These are phyloP conservation scores for Centropus bengalensis DNA, from an alignment of 2,113 vertebrate species.

Conservation along the genomic window DNA sequence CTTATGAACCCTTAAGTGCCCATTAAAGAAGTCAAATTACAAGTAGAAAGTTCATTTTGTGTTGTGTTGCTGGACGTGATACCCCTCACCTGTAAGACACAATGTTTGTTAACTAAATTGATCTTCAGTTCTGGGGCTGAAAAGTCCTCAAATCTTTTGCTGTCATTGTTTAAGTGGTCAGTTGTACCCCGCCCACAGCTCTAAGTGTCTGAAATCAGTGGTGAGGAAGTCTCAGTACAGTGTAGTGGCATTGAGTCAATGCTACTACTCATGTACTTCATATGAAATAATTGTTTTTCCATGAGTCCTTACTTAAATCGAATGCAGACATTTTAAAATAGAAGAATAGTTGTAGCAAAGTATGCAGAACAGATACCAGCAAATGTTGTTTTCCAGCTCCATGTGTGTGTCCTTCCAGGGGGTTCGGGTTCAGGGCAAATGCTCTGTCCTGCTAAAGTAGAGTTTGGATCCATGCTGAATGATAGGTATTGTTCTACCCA, in stretches of 20 bases:
- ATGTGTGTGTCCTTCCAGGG: background rate
- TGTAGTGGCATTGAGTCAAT: background rate
- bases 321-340: background rate
- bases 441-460: background rate
- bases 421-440: background rate
- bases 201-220: background rate
- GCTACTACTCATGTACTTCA: background rate
- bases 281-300: background rate
- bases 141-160: background rate
- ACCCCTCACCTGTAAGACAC: background rate
- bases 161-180: background rate
- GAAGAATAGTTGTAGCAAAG: background rate
- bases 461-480: fast-evolving
- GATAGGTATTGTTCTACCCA: background rate
- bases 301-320: background rate
- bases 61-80: background rate
- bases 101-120: background rate
- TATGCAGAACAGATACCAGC: background rate
- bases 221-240: background rate
- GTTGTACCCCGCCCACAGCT: background rate
- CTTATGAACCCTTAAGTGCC: background rate
- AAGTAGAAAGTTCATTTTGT: background rate
- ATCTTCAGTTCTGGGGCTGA: background rate
- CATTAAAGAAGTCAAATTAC: background rate
- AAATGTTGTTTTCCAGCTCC: background rate